A percentile compares a stretch with the other conserved stretches of the same genome.
These are phyloP conservation scores for Trichogramma dendrolimi DNA, from an alignment of 2,888 invertebrate species.

Conservation along the genomic window DNA sequence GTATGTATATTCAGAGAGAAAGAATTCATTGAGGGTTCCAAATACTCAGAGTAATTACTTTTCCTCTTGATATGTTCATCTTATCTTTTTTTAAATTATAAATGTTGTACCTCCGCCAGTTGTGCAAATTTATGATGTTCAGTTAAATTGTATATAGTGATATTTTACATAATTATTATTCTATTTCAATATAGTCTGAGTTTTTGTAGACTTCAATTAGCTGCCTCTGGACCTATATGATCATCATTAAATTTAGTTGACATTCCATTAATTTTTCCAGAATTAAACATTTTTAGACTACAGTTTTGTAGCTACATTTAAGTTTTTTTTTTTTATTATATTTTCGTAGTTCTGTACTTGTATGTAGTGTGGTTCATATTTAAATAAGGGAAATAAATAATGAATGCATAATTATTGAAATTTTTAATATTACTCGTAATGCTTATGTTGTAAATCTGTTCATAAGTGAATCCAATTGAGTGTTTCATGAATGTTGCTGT, in stretches of 20 bases:
- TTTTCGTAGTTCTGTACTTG: no score
- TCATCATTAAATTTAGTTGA: background rate
- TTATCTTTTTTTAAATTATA: background rate
- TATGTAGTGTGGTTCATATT: no score
- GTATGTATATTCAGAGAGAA: slow-evolving; percentile 23
- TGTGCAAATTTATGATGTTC: background rate
- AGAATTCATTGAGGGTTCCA: slow-evolving; percentile 10
- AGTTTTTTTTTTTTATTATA: no score
- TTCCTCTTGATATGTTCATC: background rate
- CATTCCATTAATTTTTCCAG: background rate
- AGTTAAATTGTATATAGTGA: background rate
- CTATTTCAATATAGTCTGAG: background rate
- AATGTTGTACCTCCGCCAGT: background rate
- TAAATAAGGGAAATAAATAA: no score
- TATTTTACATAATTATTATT: background rate
- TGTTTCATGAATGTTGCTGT: slow-evolving; percentile 16
- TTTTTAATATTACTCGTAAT: background rate
- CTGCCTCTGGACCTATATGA: background rate
- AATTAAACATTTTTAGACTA: background rate
- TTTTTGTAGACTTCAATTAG: background rate
- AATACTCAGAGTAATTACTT: slow-evolving; percentile 1
- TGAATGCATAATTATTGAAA: background rate
- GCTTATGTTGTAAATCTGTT: slow-evolving; percentile 11
- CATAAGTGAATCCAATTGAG: slow-evolving; percentile 3
- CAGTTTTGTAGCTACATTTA: no score